Base-by-base conservation (phyloP, 2,797 vertebrate species). In the Channallabes apus region DNA sequence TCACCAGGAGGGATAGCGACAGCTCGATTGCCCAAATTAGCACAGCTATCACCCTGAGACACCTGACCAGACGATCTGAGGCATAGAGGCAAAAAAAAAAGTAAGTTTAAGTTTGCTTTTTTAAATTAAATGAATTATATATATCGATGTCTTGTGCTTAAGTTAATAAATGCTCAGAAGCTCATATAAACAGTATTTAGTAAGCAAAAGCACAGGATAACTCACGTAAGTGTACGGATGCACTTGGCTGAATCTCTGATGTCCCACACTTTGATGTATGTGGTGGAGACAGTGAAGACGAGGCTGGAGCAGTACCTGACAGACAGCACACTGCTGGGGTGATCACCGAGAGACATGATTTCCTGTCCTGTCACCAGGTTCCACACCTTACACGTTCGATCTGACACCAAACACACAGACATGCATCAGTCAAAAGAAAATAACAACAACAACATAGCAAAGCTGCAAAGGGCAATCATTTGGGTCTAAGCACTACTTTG, bases 281-380 rank as follows among this genome's bases (percentile, higher is more conserved):
- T 96, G 20, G 97, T 97, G 82, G 98, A 98, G 79, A 98, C 95
- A 0, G 97, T 98, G 93, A 98, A 98, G 86, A 99, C 98, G 17
- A 99, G 93, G 89, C 98, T 97, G 65, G 97, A 97, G 46, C 96
- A 97, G 78, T 99, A 99, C 86, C 96, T 97, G 90, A 98, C 92
- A 61, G 98, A 98, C 82, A 97, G 95, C 0, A 99, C 97, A 1
- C 97, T 99, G 94, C 97, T 98, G 84, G 97, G 97, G 89, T 99
- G 98, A 87, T 97, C 95, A 2, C 96, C 96, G 14, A 99, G 92
- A 82, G 98, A 99, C 98, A 99, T 99, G 87, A 99, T 99, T 93
- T 99, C 98, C 90, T 99, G 98, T 84, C 98, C 98, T 0, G 98
- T 99, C 88, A 99, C 98, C 86, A 99, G 93, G 92, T 99, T 99